Percentiles rank a stretch among this genome's conserved stretches.
phyloP scores from a whole-genome alignment of 2,113 vertebrate genomes.

The Nestor notabilis region DNA sequence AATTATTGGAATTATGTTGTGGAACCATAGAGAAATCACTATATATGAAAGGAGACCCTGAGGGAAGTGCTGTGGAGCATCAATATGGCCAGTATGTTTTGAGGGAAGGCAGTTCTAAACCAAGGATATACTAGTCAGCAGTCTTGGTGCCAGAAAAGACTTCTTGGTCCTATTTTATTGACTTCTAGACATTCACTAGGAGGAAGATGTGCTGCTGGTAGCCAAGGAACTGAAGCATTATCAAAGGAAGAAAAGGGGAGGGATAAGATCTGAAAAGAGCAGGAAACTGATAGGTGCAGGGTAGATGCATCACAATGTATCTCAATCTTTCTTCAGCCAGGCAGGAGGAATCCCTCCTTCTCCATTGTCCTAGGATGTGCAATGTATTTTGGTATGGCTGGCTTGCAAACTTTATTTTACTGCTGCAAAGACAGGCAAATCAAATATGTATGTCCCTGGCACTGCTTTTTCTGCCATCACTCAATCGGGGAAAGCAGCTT shows the following conservation, averaged over 20 bases:
- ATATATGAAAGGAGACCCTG: neutral
- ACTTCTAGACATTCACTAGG: neutral
- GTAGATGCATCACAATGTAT: neutral
- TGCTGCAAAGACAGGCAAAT: neutral
- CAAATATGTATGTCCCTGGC: neutral
- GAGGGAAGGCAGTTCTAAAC: neutral
- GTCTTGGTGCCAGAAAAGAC: neutral
- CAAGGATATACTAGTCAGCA: neutral
- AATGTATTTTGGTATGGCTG: neutral
- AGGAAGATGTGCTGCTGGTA: neutral
- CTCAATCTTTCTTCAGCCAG: neutral
- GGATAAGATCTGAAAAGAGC: neutral
- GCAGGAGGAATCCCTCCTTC: neutral
- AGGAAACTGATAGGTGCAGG: neutral
- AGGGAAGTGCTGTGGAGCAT: neutral
- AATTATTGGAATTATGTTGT: neutral
- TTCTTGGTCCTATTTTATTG: neutral
- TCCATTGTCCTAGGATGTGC: neutral
- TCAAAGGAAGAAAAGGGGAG: neutral
- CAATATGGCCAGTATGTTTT: neutral
- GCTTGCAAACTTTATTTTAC: neutral
- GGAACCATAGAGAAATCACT: neutral
- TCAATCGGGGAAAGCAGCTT: neutral
- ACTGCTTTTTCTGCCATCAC: neutral
- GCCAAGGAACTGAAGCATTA: neutral